phyloP scores from a whole-genome alignment of 2,888 invertebrate genomes.

The Arrhopalites spinosus region DNA sequence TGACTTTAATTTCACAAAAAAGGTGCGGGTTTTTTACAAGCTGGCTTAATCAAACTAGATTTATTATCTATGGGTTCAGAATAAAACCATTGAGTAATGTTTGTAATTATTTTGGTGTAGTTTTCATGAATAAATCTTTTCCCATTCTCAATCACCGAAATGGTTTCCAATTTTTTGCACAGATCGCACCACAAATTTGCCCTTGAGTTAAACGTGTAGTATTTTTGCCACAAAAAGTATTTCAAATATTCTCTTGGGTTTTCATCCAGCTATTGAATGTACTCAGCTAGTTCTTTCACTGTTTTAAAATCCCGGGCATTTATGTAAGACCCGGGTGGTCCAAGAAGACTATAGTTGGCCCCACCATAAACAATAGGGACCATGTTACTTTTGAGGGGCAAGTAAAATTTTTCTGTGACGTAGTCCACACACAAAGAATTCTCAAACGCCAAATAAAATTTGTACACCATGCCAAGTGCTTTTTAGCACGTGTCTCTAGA shows the following conservation, averaged over 20 bases:
- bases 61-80: too few relatives aligned
- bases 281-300: conserved; percentile 33
- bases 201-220: too few relatives aligned
- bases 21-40: too few relatives aligned
- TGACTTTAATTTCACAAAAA: too few relatives aligned
- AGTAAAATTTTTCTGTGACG: conserved; percentile 14
- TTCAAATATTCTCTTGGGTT: conserved; percentile 40
- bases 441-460: conserved; percentile 22
- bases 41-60: too few relatives aligned
- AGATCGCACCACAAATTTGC: too few relatives aligned
- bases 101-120: too few relatives aligned
- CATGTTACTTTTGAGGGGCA: conserved; percentile 19
- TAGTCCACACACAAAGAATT: conserved; percentile 15
- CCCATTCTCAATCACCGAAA: too few relatives aligned
- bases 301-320: conserved; percentile 32
- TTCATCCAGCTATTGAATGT: conserved; percentile 37
- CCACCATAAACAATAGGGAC: conserved; percentile 45
- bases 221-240: conserved; percentile 43
- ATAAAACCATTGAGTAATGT: too few relatives aligned
- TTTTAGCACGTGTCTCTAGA: background rate
- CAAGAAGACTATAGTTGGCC: conserved; percentile 18
- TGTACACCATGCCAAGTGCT: background rate
- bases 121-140: too few relatives aligned
- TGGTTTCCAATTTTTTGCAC: too few relatives aligned
- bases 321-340: conserved; percentile 42